Base-by-base conservation (phyloP, 2,797 vertebrate genomes). In the Chaetodon trifasciatus region DNA sequence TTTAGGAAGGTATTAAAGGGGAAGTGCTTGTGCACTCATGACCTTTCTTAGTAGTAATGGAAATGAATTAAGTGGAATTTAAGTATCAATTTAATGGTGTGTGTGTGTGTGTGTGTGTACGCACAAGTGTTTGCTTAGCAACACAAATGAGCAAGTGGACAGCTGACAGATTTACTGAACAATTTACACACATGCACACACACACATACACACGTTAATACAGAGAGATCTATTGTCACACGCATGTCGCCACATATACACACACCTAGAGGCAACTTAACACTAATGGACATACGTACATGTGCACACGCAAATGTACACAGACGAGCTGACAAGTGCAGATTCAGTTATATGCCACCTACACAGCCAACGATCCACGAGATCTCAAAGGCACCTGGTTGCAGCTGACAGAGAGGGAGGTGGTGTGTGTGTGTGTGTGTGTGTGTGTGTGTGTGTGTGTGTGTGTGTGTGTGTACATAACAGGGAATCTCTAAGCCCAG, bases 321-420 rank as follows among this genome's bases (percentile, higher is more conserved):
- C 71, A 80, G 50, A 76, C 68, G 23, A 47, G 17, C 42, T 75
- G 50, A 78, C 52, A 81, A 55, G 82, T 72, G 57, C 68, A 82
- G 61, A 84, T 79, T 81, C 53, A 85, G 80, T 80, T 78, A 70
- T 80, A 72, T 81, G 81, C 89, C 83, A 73, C 92, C 86, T 85
- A 92, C 85, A 85, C 82, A 82, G 88, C 69, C 58, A 80, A 88
- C 84, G 82, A 89, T 85, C 88, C 81, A 88, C 90, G 81, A 71
- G 77, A 88, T 89, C 84, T 93, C 81, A 88, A 85, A 87, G 83
- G 84, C 91, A 94, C 88, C 91, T 93, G 90, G 91, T 70, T 90
- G 79, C 80, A 93, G 83, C 78, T 89, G 86, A 90, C 64, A 55
- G 74, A 74, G 58, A 49, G 35, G 58, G 47, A 46, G 75, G 56